Base-by-base conservation (phyloP, 2,797 vertebrate genomes). In the Enoplosus armatus region DNA sequence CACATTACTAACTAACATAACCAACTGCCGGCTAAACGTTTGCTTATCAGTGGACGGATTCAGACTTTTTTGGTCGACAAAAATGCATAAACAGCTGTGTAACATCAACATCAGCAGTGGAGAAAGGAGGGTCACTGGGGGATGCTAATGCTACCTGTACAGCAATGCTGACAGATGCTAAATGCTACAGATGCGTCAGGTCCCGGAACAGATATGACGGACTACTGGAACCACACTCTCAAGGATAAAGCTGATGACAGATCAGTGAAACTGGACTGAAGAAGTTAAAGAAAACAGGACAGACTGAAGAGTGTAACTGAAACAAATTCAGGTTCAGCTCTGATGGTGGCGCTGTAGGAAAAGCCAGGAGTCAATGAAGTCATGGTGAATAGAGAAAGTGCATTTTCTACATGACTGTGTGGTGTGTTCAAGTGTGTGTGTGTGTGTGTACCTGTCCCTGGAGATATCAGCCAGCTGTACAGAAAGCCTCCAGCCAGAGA, bases 391-490 rank as follows among this genome's bases (percentile, higher is more conserved):
- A 22, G 8, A 26, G 37, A 22, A n/a, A 11, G 31, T 20, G 10
- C 5, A 6, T 20, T 54, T 67, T 3, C 16, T 33, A 24, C 2
- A 9, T 8, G 54, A 24, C 8, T 29, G 33, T 43, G 51, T 33
- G 20, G 24, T 22, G 39, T 64, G 50, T 47, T 26, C 8, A 22
- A 8, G 20, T 53, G 16, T 64, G 27, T 48, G 20, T 51, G 63
- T 26, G 20, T 53, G 16, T 64, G 26, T 45, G 56, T 63, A 99
- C 98, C 98, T 96, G 97, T 94, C 39, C 96, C 97, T 1, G 98
- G 98, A 80, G 97, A 96, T 9, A 99, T 95, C 63, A 99, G 95
- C 98, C 98, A 99, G 94, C 97, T 98, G 94, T 99, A 99, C 33
- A 99, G 95, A 72, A 98, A 98, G 15, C 97, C 98, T 4, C 97